Conservation (phyloP, 2,888 invertebrate species). For the Didymodactylos carnosus region DNA sequence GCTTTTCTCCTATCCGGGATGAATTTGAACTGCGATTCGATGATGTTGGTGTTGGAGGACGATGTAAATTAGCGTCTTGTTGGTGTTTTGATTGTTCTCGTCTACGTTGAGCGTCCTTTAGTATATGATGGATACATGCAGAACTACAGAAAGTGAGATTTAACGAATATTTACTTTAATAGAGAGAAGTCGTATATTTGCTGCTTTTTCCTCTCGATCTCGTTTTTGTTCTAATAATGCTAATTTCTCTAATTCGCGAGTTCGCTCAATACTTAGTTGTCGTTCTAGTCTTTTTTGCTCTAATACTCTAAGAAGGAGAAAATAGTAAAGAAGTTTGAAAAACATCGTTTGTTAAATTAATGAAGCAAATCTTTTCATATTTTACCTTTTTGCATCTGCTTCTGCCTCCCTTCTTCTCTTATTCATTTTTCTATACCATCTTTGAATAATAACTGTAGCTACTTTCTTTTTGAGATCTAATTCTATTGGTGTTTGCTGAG, state of each 20-base stretch:
- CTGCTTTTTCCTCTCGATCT: neutral
- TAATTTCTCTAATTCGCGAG: neutral
- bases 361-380: neutral
- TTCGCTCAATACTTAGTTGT: neutral
- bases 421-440: neutral
- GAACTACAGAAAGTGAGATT: too few species aligned
- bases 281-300: neutral
- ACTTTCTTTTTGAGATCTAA: neutral
- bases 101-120: neutral
- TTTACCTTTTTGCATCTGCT: neutral
- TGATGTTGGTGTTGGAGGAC: neutral
- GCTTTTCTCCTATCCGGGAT: neutral
- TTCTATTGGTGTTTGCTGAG: neutral
- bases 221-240: neutral
- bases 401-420: neutral
- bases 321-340: neutral
- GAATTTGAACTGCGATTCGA: too few species aligned
- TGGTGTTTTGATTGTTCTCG: neutral
- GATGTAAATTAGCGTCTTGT: neutral
- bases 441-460: neutral
- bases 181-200: neutral
- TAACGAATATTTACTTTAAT: neutral
- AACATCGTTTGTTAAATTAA: neutral
- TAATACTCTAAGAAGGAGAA: neutral
- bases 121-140: too few species aligned